A percentile compares a stretch with the other conserved stretches of the same genome.
Evolutionary conservation across 2,797 vertebrate genomes (phyloP).

Genomic region (Tokudaia muenninki): DNA sequence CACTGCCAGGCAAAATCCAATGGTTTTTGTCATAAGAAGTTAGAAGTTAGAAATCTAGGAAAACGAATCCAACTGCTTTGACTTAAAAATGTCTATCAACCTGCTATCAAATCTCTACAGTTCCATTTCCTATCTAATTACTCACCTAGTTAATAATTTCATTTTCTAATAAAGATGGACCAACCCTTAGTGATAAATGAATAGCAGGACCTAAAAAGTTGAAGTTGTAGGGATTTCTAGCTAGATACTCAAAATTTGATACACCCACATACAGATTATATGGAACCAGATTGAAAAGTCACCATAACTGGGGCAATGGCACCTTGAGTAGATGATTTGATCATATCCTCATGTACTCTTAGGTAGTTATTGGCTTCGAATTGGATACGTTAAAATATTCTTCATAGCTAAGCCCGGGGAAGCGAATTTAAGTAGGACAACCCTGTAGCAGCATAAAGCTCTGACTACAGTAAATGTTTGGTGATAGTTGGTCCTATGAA

Average conservation of each 20-base stretch:
- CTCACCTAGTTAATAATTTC: constrained; percentile 1
- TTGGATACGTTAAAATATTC: constrained; percentile 14
- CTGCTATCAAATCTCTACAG: background rate
- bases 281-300: background rate
- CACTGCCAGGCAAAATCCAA: background rate
- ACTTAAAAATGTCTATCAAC: background rate
- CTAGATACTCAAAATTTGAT: background rate
- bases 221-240: background rate
- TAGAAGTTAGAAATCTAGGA: background rate
- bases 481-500: constrained; percentile 12
- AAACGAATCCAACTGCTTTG: background rate
- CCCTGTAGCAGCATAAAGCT: background rate
- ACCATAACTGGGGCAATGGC: background rate
- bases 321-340: background rate
- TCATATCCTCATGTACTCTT: background rate
- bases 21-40: background rate
- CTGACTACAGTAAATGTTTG: background rate
- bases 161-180: constrained; percentile 6
- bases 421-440: constrained; percentile 8
- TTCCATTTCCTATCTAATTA: background rate
- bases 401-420: background rate
- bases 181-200: constrained; percentile 19
- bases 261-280: background rate
- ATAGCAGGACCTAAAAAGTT: background rate
- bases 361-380: constrained; percentile 8